These are phyloP conservation scores for Monoplex corrugatus DNA, from an alignment of 2,888 invertebrate species.

Conservation along the genomic window DNA sequence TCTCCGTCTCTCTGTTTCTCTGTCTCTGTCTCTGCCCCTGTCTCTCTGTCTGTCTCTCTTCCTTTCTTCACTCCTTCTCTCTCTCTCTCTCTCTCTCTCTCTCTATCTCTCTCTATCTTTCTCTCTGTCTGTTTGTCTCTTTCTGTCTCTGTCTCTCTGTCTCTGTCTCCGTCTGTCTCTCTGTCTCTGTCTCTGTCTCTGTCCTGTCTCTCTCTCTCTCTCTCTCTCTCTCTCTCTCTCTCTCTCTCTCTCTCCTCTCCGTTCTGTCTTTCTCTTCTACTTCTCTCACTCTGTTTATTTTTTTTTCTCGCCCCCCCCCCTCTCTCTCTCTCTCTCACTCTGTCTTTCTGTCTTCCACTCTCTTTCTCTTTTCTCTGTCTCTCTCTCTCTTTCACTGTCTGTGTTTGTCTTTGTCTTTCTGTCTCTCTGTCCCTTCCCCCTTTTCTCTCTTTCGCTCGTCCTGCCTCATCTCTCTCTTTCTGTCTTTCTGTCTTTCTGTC, in stretches of 20 bases:
- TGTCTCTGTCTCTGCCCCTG: no score
- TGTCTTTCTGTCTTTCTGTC: not conserved
- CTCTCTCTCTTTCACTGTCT: not conserved
- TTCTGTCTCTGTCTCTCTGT: not conserved
- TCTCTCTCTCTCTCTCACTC: not conserved
- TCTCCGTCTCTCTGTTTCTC: not conserved
- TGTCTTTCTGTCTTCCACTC: not conserved
- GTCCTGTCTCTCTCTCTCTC: not conserved
- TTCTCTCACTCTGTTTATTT: not conserved
- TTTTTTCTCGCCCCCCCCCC: no score
- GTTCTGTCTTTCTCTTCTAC: not conserved
- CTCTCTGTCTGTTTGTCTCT: not conserved
- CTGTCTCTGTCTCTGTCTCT: not conserved
- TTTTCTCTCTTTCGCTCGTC: constrained; percentile 2
- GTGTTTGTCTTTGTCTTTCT: not conserved
- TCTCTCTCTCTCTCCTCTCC: not conserved
- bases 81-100: not conserved
- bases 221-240: not conserved
- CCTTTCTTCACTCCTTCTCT: no score
- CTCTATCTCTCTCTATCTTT: not conserved
- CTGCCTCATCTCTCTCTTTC: not conserved
- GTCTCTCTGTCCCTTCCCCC: not conserved
- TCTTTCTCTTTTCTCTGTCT: not conserved
- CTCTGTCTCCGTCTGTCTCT: not conserved
- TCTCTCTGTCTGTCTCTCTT: not conserved